Evolutionary conservation across 30 jellyfish, hydroid and myxozoan genomes (phyloP).

Genomic region (Mastigias papua): DNA sequence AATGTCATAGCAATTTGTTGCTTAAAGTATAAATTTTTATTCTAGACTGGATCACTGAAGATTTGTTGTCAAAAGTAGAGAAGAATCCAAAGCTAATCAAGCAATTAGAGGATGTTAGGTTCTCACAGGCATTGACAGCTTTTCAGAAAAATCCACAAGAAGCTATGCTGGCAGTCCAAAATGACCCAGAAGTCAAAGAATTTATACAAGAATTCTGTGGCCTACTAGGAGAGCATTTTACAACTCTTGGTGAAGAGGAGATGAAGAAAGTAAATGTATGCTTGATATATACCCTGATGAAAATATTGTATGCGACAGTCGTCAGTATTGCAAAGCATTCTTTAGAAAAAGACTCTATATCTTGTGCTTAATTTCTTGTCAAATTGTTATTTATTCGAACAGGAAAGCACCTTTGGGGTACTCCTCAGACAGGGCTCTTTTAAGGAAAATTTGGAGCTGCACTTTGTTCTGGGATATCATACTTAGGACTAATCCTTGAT

Average conservation of each 20-base stretch:
- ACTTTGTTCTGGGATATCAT: no score
- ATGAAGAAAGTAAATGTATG: background rate
- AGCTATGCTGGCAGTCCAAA: slow-evolving; percentile 65
- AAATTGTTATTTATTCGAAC: no score
- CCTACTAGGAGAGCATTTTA: slow-evolving; percentile 79
- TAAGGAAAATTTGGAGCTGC: no score
- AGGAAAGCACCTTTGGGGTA: no score
- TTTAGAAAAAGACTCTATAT: no score
- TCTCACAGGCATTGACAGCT: slow-evolving; percentile 66
- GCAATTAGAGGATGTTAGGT: slow-evolving; percentile 75
- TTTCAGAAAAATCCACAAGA: slow-evolving; percentile 79
- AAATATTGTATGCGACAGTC: no score
- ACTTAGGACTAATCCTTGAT: no score
- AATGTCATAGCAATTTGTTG: no score
- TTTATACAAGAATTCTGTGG: slow-evolving; percentile 77
- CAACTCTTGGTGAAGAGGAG: slow-evolving; percentile 64
- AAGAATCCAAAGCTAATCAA: slow-evolving; percentile 71
- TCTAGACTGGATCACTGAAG: slow-evolving; percentile 85
- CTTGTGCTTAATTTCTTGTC: no score
- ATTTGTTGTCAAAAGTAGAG: slow-evolving; percentile 60
- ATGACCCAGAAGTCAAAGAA: slow-evolving; percentile 67
- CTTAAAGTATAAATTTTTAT: no score
- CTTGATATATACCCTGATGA: background rate
- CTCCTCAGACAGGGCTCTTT: no score
- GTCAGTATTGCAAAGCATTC: no score